Percentiles rank a stretch among this genome's conserved stretches.
Evolutionary conservation across 2,113 vertebrate genomes (phyloP).

Genomic region (Cynocephalus volans): DNA sequence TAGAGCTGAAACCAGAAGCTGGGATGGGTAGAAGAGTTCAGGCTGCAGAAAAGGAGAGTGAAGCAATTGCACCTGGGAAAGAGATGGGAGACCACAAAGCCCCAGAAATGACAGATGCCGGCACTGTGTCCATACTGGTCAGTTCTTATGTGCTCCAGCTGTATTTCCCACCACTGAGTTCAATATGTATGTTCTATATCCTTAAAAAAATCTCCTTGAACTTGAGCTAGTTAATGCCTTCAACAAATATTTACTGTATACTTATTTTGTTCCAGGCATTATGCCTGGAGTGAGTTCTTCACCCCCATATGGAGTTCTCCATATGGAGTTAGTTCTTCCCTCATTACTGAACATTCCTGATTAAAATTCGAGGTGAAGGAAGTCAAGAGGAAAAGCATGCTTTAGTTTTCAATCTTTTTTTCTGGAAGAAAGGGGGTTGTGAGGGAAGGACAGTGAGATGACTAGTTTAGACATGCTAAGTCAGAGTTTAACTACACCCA

Average conservation of each 20-base stretch:
- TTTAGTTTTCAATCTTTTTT: no score
- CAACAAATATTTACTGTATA: neutral
- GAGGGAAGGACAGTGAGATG: neutral
- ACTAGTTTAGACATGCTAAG: neutral
- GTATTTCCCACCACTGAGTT: neutral
- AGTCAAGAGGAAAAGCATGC: neutral
- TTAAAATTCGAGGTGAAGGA: neutral
- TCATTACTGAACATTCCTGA: neutral
- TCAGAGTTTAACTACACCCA: constrained; percentile 83
- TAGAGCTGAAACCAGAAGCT: neutral
- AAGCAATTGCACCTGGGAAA: neutral
- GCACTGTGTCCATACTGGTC: neutral
- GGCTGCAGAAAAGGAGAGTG: neutral
- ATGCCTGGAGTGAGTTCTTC: neutral
- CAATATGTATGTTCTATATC: neutral
- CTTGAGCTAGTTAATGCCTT: neutral
- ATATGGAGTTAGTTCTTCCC: neutral
- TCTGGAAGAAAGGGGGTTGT: neutral
- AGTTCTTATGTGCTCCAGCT: neutral
- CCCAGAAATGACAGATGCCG: neutral
- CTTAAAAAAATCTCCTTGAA: neutral
- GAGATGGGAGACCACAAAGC: neutral
- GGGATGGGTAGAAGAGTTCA: no score
- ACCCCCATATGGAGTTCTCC: no score
- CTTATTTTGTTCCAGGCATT: neutral